Evolutionary conservation across 2,888 invertebrate species (phyloP).

Genomic region (Dynastes grantii): DNA sequence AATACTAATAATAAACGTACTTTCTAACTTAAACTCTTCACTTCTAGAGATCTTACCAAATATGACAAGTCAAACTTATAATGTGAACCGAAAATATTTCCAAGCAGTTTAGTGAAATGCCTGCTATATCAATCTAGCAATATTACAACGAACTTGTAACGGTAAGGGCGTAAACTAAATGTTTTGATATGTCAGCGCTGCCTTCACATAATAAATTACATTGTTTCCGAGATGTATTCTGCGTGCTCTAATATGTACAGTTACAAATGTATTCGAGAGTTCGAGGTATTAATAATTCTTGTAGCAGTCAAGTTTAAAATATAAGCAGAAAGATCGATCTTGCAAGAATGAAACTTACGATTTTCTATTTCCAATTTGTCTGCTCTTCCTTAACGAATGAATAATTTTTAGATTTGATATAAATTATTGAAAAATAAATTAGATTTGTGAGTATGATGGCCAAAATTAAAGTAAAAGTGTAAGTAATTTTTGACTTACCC

Average conservation of each 20-base stretch:
- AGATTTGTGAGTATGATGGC: background rate
- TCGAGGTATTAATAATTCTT: conserved; percentile 48
- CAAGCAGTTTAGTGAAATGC: too few species aligned
- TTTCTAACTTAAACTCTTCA: too few species aligned
- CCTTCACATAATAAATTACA: conserved; percentile 40
- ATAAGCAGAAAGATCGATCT: conserved; percentile 46
- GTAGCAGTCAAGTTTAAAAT: conserved; percentile 45
- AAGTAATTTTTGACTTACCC: too few species aligned
- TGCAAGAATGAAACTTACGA: conserved; percentile 26
- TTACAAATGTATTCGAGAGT: conserved; percentile 45
- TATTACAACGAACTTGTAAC: background rate
- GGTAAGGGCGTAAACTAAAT: conserved; percentile 14
- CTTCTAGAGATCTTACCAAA: too few species aligned
- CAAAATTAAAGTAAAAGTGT: too few species aligned
- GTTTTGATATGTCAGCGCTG: conserved; percentile 20
- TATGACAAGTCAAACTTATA: too few species aligned
- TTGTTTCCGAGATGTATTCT: conserved; percentile 36
- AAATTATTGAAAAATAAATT: conserved; percentile 13
- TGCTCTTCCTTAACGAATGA: conserved; percentile 13
- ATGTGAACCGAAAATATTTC: too few species aligned
- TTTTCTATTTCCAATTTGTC: conserved; percentile 5
- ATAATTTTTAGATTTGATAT: conserved; percentile 35
- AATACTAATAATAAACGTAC: too few species aligned
- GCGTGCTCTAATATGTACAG: conserved; percentile 34
- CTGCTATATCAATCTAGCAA: background rate